Base-by-base conservation (phyloP, 2,113 vertebrate species). In the Chamaea fasciata region DNA sequence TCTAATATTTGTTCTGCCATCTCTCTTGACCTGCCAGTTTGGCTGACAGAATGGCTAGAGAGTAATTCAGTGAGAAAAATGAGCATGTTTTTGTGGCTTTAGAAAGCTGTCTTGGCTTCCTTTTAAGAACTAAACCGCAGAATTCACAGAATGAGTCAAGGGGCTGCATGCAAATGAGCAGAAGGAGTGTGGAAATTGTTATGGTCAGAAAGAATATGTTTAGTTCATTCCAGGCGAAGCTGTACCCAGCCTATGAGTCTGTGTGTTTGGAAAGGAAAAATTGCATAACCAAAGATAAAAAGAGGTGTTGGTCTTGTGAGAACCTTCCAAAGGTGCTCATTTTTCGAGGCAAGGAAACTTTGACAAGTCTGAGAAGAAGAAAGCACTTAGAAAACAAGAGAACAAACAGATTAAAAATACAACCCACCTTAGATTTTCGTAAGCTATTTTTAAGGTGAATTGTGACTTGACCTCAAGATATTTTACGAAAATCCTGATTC, bases 191-290 rank as follows among this genome's bases (percentile, higher is more conserved):
- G 27, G 24, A 75, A 74, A 47, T 65, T 20, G 8, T 31, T 50
- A 35, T 13, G 2, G 27, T 64, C 15, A 69, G 56, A 73, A 87
- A 19, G 33, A 64, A 19, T 47, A 68, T 64, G 39, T 80, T 91
- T 11, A 24, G 3, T 82, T 65, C 1, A 1, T 56, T 8, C 35
- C 6, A 19, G 10, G 0, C 5, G 10, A 70, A 82, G 53, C n/a
- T 5, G 1, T 63, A 57, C 21, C 19, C 37, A 53, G 50, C 7
- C 11, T 30, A 4, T 44, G 55, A 56, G 10, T 31, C 17, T 52
- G 14, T 35, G 6, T 60, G 12, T 81, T 70, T 71, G 31, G 21
- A 10, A 65, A 76, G 39, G 62, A 44, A 76, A 77, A 50, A 15
- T 22, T 50, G 31, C 11, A 13, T 50, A 50, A 19, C 10, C 10